Evolutionary conservation across 2,113 vertebrate genomes (phyloP).

Genomic region (Ciconia stormi): DNA sequence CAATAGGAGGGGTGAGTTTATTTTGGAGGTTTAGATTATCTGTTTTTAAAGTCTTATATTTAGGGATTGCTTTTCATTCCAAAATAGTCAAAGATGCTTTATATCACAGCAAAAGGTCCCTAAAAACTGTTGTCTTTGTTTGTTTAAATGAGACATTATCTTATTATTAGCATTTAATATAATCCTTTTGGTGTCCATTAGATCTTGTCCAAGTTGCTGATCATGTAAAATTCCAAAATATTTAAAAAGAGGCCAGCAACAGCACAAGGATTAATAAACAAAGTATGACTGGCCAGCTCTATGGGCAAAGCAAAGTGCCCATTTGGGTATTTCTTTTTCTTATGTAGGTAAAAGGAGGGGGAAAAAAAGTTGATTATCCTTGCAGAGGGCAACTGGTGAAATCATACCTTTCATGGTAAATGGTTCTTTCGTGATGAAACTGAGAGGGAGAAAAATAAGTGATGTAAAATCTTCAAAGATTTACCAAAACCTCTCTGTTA

Average conservation of each 20-base stretch:
- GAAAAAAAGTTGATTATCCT: not conserved
- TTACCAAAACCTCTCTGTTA: not conserved
- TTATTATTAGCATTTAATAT: conserved; percentile 2
- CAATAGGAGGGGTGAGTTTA: not conserved
- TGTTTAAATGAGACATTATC: not conserved
- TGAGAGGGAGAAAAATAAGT: not conserved
- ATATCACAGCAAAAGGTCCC: not conserved
- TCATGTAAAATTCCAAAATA: not conserved
- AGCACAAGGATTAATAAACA: not conserved
- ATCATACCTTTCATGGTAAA: not conserved
- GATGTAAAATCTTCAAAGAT: not conserved
- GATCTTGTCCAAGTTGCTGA: not conserved
- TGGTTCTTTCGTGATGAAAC: not conserved
- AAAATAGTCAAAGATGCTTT: not conserved
- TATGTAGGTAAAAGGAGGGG: not conserved
- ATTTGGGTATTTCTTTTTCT: not conserved
- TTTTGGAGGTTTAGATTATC: conserved; percentile 21
- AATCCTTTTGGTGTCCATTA: not conserved
- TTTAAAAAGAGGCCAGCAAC: not conserved
- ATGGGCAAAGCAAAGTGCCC: not conserved
- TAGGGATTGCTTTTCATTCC: not conserved
- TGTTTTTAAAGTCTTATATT: not conserved
- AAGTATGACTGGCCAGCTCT: not conserved
- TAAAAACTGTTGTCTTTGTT: not conserved
- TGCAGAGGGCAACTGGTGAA: not conserved